Conservation (phyloP, 2,888 invertebrate genomes). For the Drosophila neonasuta region DNA sequence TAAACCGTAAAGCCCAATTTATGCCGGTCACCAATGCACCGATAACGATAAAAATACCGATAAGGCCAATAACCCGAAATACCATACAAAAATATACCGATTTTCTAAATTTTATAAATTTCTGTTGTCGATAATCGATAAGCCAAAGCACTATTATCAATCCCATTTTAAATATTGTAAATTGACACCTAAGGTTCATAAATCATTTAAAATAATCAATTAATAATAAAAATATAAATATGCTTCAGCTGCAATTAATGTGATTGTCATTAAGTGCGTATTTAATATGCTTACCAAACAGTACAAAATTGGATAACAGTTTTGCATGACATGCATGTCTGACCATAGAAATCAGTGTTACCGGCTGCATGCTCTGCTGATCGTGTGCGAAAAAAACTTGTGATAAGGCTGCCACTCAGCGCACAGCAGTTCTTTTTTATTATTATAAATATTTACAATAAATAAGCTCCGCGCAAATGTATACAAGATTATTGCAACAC, state of each 20-base stretch:
- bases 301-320: neutral
- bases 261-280: too few relatives aligned
- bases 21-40: constrained; percentile 38
- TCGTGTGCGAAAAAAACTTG: constrained; percentile 15
- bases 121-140: too few relatives aligned
- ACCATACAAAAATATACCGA: too few relatives aligned
- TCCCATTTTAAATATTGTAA: too few relatives aligned
- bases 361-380: constrained; percentile 8
- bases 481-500: constrained; percentile 43
- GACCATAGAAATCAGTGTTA: constrained; percentile 12
- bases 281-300: too few relatives aligned
- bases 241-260: too few relatives aligned
- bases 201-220: too few relatives aligned
- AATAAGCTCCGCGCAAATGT: constrained; percentile 31
- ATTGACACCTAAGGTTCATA: too few relatives aligned
- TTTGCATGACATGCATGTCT: constrained; percentile 1
- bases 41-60: neutral
- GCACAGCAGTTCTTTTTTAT: constrained; percentile 9
- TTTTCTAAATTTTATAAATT: too few relatives aligned
- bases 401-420: constrained; percentile 30
- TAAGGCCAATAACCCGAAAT: too few relatives aligned
- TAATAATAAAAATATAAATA: too few relatives aligned
- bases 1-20: constrained; percentile 20
- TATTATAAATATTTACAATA: constrained; percentile 25
- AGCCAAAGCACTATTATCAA: too few relatives aligned